Base-by-base conservation (phyloP, 2,888 invertebrate genomes). In the Chrysomela aeneicollis region DNA sequence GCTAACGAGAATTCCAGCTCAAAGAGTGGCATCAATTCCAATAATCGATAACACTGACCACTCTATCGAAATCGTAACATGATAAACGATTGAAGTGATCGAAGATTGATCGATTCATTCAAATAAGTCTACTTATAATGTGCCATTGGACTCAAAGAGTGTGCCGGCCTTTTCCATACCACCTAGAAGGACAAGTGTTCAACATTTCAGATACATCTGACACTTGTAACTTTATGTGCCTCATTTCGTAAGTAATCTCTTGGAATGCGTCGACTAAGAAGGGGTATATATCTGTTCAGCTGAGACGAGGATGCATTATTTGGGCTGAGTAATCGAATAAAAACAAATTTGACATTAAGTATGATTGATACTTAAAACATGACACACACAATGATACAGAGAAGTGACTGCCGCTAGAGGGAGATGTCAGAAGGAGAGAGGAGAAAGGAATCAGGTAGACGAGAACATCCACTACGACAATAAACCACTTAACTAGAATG, bases 401-500 rank as follows among this genome's bases (percentile, higher is more conserved):
- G 73, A 69, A 69, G 67, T 63, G 63, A n/a, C n/a, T n/a, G 63
- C 59, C 59, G 53, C 52, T 26, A 49, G 19, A 49, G 58, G 17
- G 54, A 65, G 35, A 46, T 35, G 50, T 51, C 50, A 58, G 54
- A 21, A 59, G 30, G 32, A 52, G 49, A 15, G 58, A 35, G 53
- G 6, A 63, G 67, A 70, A 61, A 60, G 59, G 61, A 66, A 73
- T 67, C 69, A 69, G 68, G 63, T 65, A 66, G 67, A 71, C 67
- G 68, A 52, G 10, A 35, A 59, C 77, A 75, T 75, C 76, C 74
- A 73, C 74, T 74, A 78, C 78, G 81, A 82, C 82, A 82, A 82
- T 82, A 82, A 81, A 82, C 82, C 82, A 82, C 82, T 82, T 82
- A 82, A 81, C 79, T 79, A 78, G 80, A 81, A 81, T 81, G 81